Evolutionary conservation across 2,888 invertebrate genomes (phyloP).

Genomic region (Dendrolimus houi): DNA sequence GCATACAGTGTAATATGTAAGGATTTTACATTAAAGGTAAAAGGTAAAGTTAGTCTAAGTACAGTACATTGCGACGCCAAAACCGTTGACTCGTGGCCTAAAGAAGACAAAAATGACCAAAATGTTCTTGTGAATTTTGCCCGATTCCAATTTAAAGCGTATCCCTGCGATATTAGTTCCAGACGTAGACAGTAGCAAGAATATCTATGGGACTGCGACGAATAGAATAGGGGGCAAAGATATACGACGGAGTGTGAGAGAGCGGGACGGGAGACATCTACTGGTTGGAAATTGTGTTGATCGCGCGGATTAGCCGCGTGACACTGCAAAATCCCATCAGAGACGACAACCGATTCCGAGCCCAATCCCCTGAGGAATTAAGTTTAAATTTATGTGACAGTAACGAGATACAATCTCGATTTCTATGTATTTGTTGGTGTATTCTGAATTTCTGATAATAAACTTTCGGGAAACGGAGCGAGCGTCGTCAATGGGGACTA

Average conservation of each 20-base stretch:
- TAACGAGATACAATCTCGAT: neutral
- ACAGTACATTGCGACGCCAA: too few species aligned
- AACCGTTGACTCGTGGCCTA: too few species aligned
- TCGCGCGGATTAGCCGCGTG: neutral
- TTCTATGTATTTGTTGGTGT: neutral
- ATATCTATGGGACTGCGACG: neutral
- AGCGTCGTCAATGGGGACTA: too few species aligned
- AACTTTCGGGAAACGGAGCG: neutral
- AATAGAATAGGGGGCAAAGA: neutral
- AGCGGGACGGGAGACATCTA: neutral
- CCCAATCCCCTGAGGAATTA: neutral
- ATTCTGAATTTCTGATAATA: neutral
- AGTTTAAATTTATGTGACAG: neutral
- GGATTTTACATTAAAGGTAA: too few species aligned
- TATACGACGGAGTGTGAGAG: neutral
- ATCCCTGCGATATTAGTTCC: neutral
- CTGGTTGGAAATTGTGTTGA: neutral
- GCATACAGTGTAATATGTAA: too few species aligned
- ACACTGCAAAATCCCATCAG: neutral
- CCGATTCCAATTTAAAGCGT: neutral
- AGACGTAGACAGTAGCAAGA: neutral
- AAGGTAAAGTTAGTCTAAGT: too few species aligned
- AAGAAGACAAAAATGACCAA: too few species aligned
- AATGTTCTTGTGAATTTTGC: too few species aligned
- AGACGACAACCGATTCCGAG: neutral